Evolutionary conservation across 2,113 vertebrate genomes (phyloP).

Genomic region (Myocastor coypus): DNA sequence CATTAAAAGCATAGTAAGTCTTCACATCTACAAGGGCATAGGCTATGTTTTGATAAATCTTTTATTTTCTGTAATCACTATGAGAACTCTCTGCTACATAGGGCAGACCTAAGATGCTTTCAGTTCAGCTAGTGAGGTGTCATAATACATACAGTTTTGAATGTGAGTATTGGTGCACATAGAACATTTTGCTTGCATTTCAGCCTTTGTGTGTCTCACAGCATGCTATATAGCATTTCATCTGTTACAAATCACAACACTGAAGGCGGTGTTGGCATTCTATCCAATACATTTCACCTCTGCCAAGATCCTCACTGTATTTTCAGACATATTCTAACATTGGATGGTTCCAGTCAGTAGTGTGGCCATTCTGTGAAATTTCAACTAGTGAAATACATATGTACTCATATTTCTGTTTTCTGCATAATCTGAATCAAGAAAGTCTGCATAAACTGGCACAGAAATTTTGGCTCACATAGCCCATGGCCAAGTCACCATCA

Average conservation of each 20-base stretch:
- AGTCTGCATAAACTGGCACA: not conserved
- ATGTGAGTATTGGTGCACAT: not conserved
- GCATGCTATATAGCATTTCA: not conserved
- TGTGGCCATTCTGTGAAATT: not conserved
- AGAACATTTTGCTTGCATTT: not conserved
- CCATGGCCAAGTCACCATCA: not conserved
- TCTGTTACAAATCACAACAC: not conserved
- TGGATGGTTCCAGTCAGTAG: not conserved
- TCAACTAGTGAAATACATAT: not conserved
- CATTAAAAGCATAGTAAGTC: not conserved
- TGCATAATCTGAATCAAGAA: not conserved
- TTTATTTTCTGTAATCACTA: not conserved
- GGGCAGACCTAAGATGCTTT: not conserved
- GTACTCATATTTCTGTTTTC: not conserved
- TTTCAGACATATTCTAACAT: not conserved
- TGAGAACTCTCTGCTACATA: not conserved
- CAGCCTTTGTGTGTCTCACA: not conserved
- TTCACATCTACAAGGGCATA: not conserved
- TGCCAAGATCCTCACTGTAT: not conserved
- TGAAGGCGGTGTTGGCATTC: not conserved
- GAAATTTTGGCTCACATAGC: not conserved
- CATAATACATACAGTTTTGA: not conserved
- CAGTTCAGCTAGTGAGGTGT: not conserved
- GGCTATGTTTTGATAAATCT: not conserved
- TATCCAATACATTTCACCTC: not conserved